Conservation (phyloP, 2,888 invertebrate species). For the Monopis laevigella region DNA sequence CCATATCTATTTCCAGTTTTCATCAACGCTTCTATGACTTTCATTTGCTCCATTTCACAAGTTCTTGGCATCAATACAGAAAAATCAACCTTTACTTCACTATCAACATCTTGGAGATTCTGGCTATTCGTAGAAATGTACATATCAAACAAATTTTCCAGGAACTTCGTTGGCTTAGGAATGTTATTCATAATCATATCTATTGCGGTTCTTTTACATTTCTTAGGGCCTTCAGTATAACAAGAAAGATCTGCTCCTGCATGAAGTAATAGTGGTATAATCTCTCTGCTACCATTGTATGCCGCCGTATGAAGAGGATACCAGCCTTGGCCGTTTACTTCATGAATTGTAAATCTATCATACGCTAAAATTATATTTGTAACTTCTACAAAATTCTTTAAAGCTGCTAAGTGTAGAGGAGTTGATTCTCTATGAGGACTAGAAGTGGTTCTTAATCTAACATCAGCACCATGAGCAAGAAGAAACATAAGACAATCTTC, state of each 20-base stretch:
- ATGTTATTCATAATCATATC: constrained; percentile 60
- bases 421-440: constrained; percentile 48
- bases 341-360: constrained; percentile 48
- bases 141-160: constrained; percentile 61
- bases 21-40: constrained; percentile 61
- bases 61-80: constrained; percentile 50
- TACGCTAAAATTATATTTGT: constrained; percentile 40
- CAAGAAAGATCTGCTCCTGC: constrained; percentile 57
- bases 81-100: constrained; percentile 59
- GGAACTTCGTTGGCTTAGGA: constrained; percentile 60
- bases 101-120: constrained; percentile 43
- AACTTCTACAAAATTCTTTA: constrained; percentile 43
- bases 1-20: constrained; percentile 60
- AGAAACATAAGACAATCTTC: constrained; percentile 50
- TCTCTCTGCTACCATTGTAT: constrained; percentile 67
- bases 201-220: constrained; percentile 49
- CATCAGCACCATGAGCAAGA: constrained; percentile 49
- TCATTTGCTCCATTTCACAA: constrained; percentile 61
- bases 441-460: constrained; percentile 45
- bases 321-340: constrained; percentile 45
- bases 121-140: constrained; percentile 53
- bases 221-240: constrained; percentile 45
- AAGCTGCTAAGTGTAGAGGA: constrained; percentile 55
- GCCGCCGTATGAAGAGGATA: constrained; percentile 57
- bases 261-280: constrained; percentile 46